phyloP scores from a whole-genome alignment of 1,140 invertebrate species.

The Hyphantria cunea region DNA sequence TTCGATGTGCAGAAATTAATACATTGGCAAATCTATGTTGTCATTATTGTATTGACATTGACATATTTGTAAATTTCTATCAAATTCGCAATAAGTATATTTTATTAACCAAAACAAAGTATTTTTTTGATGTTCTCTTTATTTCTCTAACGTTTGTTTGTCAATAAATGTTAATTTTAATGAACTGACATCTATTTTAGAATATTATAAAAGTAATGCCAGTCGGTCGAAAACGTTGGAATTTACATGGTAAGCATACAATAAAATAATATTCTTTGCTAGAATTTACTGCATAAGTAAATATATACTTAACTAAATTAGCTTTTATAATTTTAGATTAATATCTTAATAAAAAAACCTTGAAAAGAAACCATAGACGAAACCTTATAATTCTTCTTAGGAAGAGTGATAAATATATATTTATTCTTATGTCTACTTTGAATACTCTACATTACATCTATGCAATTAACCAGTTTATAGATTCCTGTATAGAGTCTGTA shows the following conservation, averaged over 20 bases:
- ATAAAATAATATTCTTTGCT: background rate
- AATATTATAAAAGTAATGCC: conserved; percentile 51
- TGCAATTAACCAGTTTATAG: too few relatives aligned
- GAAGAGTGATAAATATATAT: too few relatives aligned
- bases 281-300: background rate
- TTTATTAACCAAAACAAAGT: conserved; percentile 26
- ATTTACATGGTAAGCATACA: conserved; percentile 81
- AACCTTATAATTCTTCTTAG: too few relatives aligned
- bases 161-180: background rate
- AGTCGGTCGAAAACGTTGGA: conserved; percentile 82
- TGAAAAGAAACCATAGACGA: too few relatives aligned
- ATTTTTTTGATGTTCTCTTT: background rate
- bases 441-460: too few relatives aligned
- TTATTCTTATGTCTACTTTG: too few relatives aligned
- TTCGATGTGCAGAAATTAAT: conserved; percentile 9
- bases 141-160: too few relatives aligned
- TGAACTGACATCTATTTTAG: conserved; percentile 13
- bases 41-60: conserved; percentile 23
- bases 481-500: too few relatives aligned
- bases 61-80: conserved; percentile 24
- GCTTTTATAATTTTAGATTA: too few relatives aligned
- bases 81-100: conserved; percentile 24
- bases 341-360: too few relatives aligned
- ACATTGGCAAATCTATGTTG: conserved; percentile 6
- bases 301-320: background rate